Percentiles rank a stretch among this genome's conserved stretches.
Conservation (phyloP, 2,888 invertebrate species). For the Pseudoips prasinana region DNA sequence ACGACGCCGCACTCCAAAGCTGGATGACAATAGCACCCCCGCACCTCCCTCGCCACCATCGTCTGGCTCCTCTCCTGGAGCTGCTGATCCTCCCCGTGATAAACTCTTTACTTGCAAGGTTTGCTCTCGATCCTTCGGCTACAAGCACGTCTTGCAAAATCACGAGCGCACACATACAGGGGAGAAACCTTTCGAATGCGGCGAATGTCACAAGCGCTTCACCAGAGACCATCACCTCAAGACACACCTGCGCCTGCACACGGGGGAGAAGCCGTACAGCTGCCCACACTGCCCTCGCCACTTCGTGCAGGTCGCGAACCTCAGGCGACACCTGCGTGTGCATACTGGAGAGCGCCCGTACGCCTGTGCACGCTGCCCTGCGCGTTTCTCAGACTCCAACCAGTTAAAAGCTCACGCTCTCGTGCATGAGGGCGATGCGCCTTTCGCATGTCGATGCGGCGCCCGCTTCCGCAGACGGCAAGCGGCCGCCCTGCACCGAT, state of each 20-base stretch:
- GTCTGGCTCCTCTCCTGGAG: constrained; percentile 78
- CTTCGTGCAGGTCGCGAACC: constrained; percentile 96
- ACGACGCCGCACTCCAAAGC: constrained; percentile 72
- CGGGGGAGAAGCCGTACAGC: constrained; percentile 96
- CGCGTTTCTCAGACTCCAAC: constrained; percentile 95
- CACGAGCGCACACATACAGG: constrained; percentile 97
- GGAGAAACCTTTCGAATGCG: constrained; percentile 96
- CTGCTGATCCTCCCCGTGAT: constrained; percentile 83
- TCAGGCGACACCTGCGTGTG: constrained; percentile 92
- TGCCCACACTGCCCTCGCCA: constrained; percentile 95
- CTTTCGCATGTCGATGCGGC: constrained; percentile 92
- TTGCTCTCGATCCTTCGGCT: constrained; percentile 94
- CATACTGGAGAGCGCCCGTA: constrained; percentile 96
- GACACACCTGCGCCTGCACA: constrained; percentile 95
- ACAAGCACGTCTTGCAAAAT: constrained; percentile 96
- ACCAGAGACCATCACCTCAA: constrained; percentile 96
- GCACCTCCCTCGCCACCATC: constrained; percentile 66
- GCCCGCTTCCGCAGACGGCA: constrained; percentile 92
- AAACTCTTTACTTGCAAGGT: constrained; percentile 94
- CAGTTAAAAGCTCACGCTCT: constrained; percentile 94
- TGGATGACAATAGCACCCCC: constrained; percentile 58
- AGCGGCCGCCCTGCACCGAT: constrained; percentile 93
- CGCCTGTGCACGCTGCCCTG: constrained; percentile 91
- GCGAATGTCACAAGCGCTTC: constrained; percentile 95
- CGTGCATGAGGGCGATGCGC: constrained; percentile 95